Conservation (phyloP, 2,888 invertebrate genomes). For the Aplocera efformata region DNA sequence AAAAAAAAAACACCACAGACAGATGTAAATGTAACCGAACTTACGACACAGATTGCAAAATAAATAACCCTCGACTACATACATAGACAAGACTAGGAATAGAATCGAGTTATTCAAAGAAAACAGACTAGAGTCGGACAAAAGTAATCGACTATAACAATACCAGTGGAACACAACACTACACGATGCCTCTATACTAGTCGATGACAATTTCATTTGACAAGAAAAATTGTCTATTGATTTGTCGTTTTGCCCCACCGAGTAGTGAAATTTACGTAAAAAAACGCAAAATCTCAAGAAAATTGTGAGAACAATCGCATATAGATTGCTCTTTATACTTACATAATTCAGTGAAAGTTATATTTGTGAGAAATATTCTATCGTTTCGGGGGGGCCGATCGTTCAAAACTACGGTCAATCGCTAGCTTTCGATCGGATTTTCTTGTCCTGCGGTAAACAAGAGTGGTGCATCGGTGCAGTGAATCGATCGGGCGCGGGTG, state of each 20-base stretch:
- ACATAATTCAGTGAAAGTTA: not conserved
- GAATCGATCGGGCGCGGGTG: conserved; percentile 43
- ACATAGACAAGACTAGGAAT: too few species aligned
- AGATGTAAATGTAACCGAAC: too few species aligned
- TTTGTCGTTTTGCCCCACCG: conserved; percentile 73
- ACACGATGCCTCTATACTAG: conserved; percentile 25
- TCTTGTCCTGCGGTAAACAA: conserved; percentile 65
- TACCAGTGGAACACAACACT: not conserved
- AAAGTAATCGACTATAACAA: conserved; percentile 11
- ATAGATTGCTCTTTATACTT: conserved; percentile 19
- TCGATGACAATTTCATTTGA: conserved; percentile 31
- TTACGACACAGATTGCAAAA: too few species aligned
- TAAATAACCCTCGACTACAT: too few species aligned
- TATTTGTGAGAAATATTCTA: conserved; percentile 4
- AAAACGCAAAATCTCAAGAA: conserved; percentile 46
- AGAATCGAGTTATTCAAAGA: too few species aligned
- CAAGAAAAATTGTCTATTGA: conserved; percentile 65
- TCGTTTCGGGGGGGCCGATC: conserved; percentile 23
- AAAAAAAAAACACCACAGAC: not conserved
- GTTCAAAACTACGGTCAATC: conserved; percentile 46
- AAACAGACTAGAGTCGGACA: too few species aligned
- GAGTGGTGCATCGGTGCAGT: conserved; percentile 43
- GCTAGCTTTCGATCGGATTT: conserved; percentile 59
- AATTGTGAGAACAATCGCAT: conserved; percentile 43
- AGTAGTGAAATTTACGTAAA: conserved; percentile 57